phyloP scores from a whole-genome alignment of 2,797 vertebrate genomes.

The Bucorvus abyssinicus region DNA sequence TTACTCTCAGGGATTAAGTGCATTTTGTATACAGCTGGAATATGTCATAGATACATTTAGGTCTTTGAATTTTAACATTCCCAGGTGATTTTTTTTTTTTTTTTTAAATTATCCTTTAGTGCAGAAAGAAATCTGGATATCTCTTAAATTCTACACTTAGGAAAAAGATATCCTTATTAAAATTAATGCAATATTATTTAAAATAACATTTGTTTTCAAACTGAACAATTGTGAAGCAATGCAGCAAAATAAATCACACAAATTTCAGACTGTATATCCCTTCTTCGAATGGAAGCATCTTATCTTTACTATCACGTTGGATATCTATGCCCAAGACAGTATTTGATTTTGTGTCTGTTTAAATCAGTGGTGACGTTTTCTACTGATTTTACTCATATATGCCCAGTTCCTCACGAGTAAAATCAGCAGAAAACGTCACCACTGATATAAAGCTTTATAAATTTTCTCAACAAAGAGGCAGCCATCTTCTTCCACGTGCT shows the following conservation, averaged over 20 bases:
- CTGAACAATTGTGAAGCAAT: not conserved
- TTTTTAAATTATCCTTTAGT: constrained; percentile 13
- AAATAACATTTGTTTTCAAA: not conserved
- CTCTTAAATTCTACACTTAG: not conserved
- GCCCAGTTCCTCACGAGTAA: not conserved
- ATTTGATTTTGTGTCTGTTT: not conserved
- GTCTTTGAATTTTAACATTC: constrained; percentile 68
- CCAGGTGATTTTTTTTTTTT: constrained; percentile 49
- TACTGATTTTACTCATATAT: not conserved
- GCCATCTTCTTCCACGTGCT: not conserved
- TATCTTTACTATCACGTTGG: not conserved
- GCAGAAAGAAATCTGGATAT: not conserved
- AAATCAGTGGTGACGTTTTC: not conserved
- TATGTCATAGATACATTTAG: constrained; percentile 75
- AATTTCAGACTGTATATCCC: not conserved
- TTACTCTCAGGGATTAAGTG: constrained; percentile 10
- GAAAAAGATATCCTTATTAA: not conserved
- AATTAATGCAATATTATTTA: not conserved
- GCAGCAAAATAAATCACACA: not conserved
- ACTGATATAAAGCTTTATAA: not conserved
- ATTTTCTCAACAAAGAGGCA: not conserved
- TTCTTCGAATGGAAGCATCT: not conserved
- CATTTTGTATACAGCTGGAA: constrained; percentile 78
- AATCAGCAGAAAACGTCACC: not conserved
- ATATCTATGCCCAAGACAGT: not conserved